A percentile compares a stretch with the other conserved stretches of the same genome.
These are phyloP conservation scores for Dicyrtomina minuta DNA, from an alignment of 2,888 invertebrate genomes.

Conservation along the genomic window DNA sequence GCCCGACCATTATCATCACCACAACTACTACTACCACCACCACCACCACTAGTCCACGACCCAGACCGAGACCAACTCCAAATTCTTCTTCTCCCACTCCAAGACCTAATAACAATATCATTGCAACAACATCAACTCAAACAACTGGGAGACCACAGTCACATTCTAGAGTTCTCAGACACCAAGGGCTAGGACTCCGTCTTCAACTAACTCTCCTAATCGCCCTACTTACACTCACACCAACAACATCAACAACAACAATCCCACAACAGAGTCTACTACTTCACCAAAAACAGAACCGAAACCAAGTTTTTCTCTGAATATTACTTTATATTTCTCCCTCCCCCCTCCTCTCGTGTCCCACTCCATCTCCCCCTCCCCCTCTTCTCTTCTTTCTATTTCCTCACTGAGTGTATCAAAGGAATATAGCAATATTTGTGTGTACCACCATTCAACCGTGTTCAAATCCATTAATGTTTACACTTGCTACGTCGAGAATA, in stretches of 20 bases:
- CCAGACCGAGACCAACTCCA: no score
- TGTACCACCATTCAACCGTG: slow-evolving; percentile 25
- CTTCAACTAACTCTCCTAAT: neutral
- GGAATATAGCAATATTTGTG: slow-evolving; percentile 4
- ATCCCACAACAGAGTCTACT: neutral
- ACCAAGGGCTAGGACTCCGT: no score
- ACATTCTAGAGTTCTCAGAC: no score
- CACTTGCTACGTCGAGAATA: slow-evolving; percentile 16
- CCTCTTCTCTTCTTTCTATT: neutral
- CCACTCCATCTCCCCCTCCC: no score
- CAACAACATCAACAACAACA: slow-evolving; percentile 1
- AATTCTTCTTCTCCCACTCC: neutral
- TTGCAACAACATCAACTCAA: no score
- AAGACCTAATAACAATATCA: neutral
- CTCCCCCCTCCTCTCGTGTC: neutral
- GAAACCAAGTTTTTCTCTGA: neutral
- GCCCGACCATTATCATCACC: slow-evolving; percentile 6
- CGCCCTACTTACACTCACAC: neutral
- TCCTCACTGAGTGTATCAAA: slow-evolving; percentile 3
- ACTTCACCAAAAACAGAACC: neutral
- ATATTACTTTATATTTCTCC: neutral
- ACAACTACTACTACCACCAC: neutral
- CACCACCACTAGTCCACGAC: slow-evolving; percentile 8
- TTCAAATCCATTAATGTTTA: slow-evolving; percentile 22
- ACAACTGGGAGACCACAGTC: no score